A percentile compares a stretch with the other conserved stretches of the same genome.
Evolutionary conservation across 2,113 vertebrate genomes (phyloP).

Genomic region (Apodemus speciosus): DNA sequence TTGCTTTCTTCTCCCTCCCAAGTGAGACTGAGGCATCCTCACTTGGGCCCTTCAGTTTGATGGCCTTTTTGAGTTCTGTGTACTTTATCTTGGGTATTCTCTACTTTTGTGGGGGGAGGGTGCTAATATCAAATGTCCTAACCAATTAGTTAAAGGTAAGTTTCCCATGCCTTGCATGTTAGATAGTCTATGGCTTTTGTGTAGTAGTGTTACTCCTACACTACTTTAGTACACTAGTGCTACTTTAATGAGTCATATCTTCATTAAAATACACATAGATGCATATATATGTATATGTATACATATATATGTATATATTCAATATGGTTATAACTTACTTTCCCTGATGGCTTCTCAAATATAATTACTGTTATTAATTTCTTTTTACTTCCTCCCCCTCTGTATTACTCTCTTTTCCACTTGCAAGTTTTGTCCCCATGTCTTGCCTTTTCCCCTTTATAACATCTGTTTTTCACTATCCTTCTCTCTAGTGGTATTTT

Average conservation of each 20-base stretch:
- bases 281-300: background rate
- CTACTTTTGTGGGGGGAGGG: too few species aligned
- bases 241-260: background rate
- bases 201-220: background rate
- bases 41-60: too few species aligned
- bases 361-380: background rate
- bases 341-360: background rate
- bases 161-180: background rate
- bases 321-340: too few species aligned
- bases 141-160: background rate
- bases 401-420: background rate
- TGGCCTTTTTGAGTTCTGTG: too few species aligned
- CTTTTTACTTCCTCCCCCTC: background rate
- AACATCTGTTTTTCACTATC: background rate
- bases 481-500: background rate
- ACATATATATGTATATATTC: too few species aligned
- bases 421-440: background rate
- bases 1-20: too few species aligned
- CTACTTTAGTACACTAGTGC: too few species aligned
- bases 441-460: background rate
- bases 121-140: background rate
- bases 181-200: background rate
- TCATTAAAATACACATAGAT: background rate
- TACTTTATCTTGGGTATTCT: too few species aligned
- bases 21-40: too few species aligned